A percentile compares a stretch with the other conserved stretches of the same genome.
Conservation (phyloP, 2,888 invertebrate genomes). For the Eumerus sabulonum region DNA sequence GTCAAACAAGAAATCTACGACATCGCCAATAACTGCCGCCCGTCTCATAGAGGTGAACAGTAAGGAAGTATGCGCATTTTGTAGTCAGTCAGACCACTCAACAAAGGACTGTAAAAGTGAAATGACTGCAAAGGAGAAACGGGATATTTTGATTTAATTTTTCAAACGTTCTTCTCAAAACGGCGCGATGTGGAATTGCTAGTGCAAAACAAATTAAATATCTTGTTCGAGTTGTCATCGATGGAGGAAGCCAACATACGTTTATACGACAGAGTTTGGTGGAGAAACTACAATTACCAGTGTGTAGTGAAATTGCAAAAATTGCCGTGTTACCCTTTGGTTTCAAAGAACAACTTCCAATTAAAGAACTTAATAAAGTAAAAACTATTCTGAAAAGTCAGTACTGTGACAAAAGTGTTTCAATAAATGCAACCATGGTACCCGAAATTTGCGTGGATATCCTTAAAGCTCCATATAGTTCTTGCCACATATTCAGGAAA, state of each 20-base stretch:
- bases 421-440: constrained; percentile 29
- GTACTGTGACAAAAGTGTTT: not conserved
- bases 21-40: constrained; percentile 8
- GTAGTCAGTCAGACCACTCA: not conserved
- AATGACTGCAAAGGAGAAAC: too few species aligned
- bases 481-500: constrained; percentile 12
- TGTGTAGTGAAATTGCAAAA: not conserved
- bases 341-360: constrained; percentile 1
- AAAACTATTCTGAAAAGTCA: constrained; percentile 3
- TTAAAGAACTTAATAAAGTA: constrained; percentile 6
- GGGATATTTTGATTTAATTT: too few species aligned
- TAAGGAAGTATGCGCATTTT: not conserved
- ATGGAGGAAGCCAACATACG: constrained; percentile 28
- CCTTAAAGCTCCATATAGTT: constrained; percentile 1
- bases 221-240: constrained; percentile 19
- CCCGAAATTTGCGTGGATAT: constrained; percentile 45
- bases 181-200: constrained; percentile 14
- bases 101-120: too few species aligned
- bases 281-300: constrained; percentile 12
- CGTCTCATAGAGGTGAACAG: constrained; percentile 8
- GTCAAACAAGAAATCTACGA: not conserved
- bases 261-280: constrained; percentile 15
- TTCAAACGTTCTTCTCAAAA: constrained; percentile 15
- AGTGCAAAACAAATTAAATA: not conserved
- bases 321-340: constrained; percentile 29